Evolutionary conservation across 2,888 invertebrate species (phyloP), one percentile per base, ranked within the genome.

Genomic region (Aphidius colemani): DNA sequence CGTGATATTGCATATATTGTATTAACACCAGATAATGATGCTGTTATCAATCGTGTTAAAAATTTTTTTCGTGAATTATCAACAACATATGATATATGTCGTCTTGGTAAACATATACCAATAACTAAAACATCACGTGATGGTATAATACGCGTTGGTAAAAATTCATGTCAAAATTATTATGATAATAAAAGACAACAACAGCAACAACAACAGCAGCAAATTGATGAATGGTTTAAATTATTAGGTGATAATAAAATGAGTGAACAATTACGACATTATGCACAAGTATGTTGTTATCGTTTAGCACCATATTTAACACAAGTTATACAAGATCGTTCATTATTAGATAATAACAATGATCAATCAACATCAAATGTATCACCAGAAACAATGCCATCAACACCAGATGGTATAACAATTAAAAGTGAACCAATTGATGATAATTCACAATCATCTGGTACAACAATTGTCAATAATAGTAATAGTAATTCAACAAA

Each of bases 1-100:
- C 87, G 98, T 44, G 98, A 99, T 81, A 90, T 99, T 1, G 95
- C 94, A 39, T 99, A 98, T 81, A 88, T 98, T 48, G 95, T 98
- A 7, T 89, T 99, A 0, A 92, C 96, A 44, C 97, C 98, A 0
- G 98, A 98, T 77, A 93, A 91, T 77, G 94, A 95, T 63, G 90
- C 89, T 69, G 87, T 96, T 46, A 84, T 93, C 57, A 88, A 88
- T 50, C 90, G 91, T 74, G 90, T 95, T 5, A 88, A 90, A 70
- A 88, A 89, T 7, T 98, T 95, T 86, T 97, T 98, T 86, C 90
- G 93, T 66, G 97, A 98, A 80, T 85, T 98, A 49, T 95, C 95
- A 68, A 90, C 93, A 53, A 91, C 93, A 61, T 99, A 99, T 83
- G 98, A 99, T 86, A 89, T 95, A 82, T 95, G 96, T 80, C 90